phyloP scores from a whole-genome alignment of 64 coral and sea anemone species.

The Porites australiensis region DNA sequence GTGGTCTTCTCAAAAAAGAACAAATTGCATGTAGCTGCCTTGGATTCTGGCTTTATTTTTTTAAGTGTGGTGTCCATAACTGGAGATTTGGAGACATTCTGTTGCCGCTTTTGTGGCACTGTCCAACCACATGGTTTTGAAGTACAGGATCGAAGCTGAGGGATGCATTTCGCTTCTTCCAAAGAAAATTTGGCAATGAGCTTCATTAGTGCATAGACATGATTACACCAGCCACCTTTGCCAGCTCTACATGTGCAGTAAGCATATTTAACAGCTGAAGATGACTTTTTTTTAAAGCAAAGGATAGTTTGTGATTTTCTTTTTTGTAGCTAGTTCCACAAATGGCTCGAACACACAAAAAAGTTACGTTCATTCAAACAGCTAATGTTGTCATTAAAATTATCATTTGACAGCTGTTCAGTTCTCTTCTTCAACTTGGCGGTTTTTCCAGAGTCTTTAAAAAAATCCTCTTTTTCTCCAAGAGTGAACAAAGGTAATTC shows the following conservation, averaged over 20 bases:
- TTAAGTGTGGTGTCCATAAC: slow-evolving; percentile 6
- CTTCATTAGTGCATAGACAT: too few relatives aligned
- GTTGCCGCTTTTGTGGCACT: too few relatives aligned
- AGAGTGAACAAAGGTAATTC: background rate
- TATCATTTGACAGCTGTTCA: background rate
- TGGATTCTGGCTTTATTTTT: background rate
- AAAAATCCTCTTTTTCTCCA: background rate
- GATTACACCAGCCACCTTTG: too few relatives aligned
- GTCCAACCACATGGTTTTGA: too few relatives aligned
- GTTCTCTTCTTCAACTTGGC: slow-evolving; percentile 1
- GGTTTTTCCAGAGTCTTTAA: slow-evolving; percentile 7
- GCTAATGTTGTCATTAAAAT: too few relatives aligned
- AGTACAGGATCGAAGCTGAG: too few relatives aligned
- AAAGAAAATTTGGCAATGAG: background rate
- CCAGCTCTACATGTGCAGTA: too few relatives aligned
- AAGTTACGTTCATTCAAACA: background rate
- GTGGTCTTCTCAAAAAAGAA: background rate
- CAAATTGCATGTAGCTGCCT: background rate
- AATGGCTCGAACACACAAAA: too few relatives aligned
- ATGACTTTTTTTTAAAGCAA: background rate
- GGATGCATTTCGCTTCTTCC: background rate
- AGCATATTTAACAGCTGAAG: too few relatives aligned
- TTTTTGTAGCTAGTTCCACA: background rate
- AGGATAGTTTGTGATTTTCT: background rate
- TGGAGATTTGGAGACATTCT: too few relatives aligned